Base-by-base conservation (phyloP, 2,888 invertebrate species). In the Lepetodrilus schrolli region DNA sequence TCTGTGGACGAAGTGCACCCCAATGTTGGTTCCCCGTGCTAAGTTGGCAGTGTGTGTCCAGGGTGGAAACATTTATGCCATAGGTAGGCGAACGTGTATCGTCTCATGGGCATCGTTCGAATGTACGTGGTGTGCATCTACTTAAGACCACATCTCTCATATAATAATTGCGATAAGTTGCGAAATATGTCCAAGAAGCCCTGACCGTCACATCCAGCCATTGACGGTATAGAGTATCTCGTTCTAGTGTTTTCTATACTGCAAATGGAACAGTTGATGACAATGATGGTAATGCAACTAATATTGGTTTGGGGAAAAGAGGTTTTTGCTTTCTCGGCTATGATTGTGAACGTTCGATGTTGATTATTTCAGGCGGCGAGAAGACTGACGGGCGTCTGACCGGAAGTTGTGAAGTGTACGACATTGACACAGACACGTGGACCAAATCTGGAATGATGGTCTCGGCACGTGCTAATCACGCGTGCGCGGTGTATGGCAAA, bases 331-430 rank as follows among this genome's bases (percentile, higher is more conserved):
- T 2, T 4, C 8, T n/a, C 1, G 48, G 17, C 4, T 48, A 8
- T 20, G 21, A 4, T 48, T 4, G 48, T 48, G 1, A 4, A 48
- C 20, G 21, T 2, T 48, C 4, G 17, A n/a, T 20, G 20, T 43
- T 73, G 8, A 10, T 10, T 34, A 43, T 65, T 51, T 4, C 74
- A 84, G 86, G 85, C 10, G 87, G 87, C 0, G 86, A 84, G 66
- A 74, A 80, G 13, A 78, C 80, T 66, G 84, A 85, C 49, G 77
- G 79, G 4, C 82, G 78, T 58, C 78, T 78, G 2, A 82, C 85
- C n/a, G 83, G 80, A 30, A 81, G 84, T 21, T 83, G 85, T 72
- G 86, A 86, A 68, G 76, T 82, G 49, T 87, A 84, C 70, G 83
- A 86, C 71, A 83, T 85, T 0, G 78, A 76, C 7, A 68, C 72